Base-by-base conservation (phyloP, 2,888 invertebrate genomes). In the Sepioteuthis lessoniana region DNA sequence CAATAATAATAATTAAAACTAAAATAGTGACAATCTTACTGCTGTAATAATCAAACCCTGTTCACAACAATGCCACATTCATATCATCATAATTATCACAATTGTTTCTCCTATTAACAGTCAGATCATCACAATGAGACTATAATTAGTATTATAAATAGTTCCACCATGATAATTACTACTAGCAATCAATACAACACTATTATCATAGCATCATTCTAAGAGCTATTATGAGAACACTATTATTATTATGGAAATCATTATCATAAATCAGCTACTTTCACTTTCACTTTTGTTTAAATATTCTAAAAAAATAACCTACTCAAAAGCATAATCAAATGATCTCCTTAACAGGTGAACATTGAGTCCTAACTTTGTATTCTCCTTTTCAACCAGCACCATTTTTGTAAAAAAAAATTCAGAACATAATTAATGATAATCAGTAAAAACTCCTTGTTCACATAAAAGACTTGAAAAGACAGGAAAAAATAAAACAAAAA, bases 361-460 rank as follows among this genome's bases (percentile, higher is more conserved):
- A 13, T 76, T 10, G n/a, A 76, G 35, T 76, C n/a, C n/a, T n/a
- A n/a, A 13, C 13, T 76, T 76, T 76, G n/a, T 76, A n/a, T 76
- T 76, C n/a, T n/a, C n/a, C 10, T 76, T 76, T 76, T 76, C 55
- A 55, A 55, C 21, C 55, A 55, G 55, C 55, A 25, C 1, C 76
- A 76, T 76, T 76, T 76, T 25, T 55, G 21, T 21, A 55, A 55
- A 55, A 25, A 25, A 76, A 76, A 76, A 16, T n/a, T 76, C n/a
- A 16, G 76, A 76, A 76, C n/a, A 76, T 76, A 76, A 76, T 76
- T 76, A 76, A 76, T 76, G 76, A 76, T 76, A 35, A 76, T 76
- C n/a, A n/a, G n/a, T 76, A 76, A 76, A 76, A 42, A n/a, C 16
- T 16, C n/a, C n/a, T 76, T 76, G 76, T n/a, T 76, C 76, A n/a